phyloP scores from a whole-genome alignment of 2,888 invertebrate genomes.

The Lysandra bellargus region DNA sequence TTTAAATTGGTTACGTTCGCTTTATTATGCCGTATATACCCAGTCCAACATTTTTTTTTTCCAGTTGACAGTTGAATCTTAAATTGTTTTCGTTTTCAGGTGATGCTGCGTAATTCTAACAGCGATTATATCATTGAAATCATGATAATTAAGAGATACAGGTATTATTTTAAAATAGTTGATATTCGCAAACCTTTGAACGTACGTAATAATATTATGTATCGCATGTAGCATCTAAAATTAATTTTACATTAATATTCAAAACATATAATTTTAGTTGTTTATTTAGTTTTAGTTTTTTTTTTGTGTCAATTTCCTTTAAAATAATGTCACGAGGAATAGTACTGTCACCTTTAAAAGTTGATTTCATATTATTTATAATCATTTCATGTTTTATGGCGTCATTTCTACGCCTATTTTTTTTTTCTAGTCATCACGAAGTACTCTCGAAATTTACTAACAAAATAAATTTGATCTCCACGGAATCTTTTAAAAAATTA shows the following conservation, averaged over 20 bases:
- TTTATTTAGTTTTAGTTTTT: background rate
- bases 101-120: conserved; percentile 41
- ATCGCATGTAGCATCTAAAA: background rate
- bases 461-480: background rate
- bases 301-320: background rate
- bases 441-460: background rate
- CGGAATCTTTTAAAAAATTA: background rate
- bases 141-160: conserved; percentile 10
- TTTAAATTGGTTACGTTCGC: no score
- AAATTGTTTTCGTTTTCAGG: conserved; percentile 34
- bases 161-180: conserved; percentile 23
- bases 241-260: background rate
- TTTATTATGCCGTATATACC: no score
- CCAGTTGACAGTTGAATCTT: background rate
- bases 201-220: background rate
- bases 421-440: conserved; percentile 3
- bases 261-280: conserved; percentile 8
- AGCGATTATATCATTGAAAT: conserved; percentile 39
- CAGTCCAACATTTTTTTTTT: no score
- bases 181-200: background rate
- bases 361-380: conserved; percentile 1
- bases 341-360: background rate
- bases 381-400: background rate
- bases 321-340: background rate
- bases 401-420: background rate